A percentile compares a stretch with the other conserved stretches of the same genome.
phyloP scores from a whole-genome alignment of 2,888 invertebrate species.

The Ophioninae sp. region DNA sequence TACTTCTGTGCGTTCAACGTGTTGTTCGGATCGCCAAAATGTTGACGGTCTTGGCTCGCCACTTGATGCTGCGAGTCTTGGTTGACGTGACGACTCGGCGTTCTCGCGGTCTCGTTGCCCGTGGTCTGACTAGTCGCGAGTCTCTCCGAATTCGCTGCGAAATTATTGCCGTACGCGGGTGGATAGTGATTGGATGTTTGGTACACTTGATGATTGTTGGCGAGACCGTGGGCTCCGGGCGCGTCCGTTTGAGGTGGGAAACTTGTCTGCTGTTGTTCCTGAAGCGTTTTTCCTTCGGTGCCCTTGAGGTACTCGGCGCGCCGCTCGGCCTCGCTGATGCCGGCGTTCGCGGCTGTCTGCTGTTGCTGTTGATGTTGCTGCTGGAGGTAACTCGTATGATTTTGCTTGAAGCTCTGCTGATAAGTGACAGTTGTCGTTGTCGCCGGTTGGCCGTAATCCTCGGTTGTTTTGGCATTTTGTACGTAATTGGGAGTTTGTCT shows the following conservation, averaged over 20 bases:
- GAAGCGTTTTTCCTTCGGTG: constrained; percentile 66
- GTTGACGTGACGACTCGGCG: constrained; percentile 65
- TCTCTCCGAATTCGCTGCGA: constrained; percentile 63
- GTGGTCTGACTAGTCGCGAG: constrained; percentile 54
- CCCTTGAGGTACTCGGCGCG: constrained; percentile 71
- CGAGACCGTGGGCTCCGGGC: constrained; percentile 65
- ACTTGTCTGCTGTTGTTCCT: constrained; percentile 68
- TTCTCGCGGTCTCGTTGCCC: constrained; percentile 68
- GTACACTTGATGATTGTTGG: constrained; percentile 73
- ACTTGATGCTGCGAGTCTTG: constrained; percentile 69
- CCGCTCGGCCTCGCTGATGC: constrained; percentile 68
- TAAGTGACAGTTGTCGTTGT: constrained; percentile 65
- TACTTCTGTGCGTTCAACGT: constrained; percentile 71
- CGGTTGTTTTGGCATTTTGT: constrained; percentile 53
- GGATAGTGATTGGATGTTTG: constrained; percentile 74
- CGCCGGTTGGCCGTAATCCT: constrained; percentile 55
- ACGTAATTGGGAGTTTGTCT: constrained; percentile 66
- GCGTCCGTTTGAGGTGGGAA: constrained; percentile 68
- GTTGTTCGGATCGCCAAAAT: constrained; percentile 70
- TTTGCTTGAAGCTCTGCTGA: constrained; percentile 71
- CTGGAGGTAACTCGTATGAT: constrained; percentile 65
- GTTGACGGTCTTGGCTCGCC: constrained; percentile 69
- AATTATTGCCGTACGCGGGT: constrained; percentile 72
- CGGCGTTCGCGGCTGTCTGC: constrained; percentile 63
- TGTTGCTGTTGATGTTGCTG: constrained; percentile 23